phyloP scores from a whole-genome alignment of 2,888 invertebrate species.

The Eulithis testata region DNA sequence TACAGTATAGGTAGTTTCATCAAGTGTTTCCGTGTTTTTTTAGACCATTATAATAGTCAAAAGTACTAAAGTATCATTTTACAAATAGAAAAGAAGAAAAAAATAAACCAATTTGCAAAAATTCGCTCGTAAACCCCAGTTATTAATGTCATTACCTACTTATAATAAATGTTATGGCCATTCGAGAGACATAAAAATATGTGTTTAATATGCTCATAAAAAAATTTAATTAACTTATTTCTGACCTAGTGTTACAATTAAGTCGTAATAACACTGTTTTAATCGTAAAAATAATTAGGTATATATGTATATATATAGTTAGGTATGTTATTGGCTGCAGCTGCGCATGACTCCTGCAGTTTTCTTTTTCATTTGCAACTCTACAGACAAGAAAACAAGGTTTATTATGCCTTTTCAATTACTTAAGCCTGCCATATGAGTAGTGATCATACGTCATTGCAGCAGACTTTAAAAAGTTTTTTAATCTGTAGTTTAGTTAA shows the following conservation, averaged over 20 bases:
- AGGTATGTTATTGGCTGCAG: background rate
- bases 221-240: constrained; percentile 33
- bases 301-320: constrained; percentile 1
- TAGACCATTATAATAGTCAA: no score
- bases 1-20: no score
- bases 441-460: no score
- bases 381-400: no score
- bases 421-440: no score
- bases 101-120: constrained; percentile 11
- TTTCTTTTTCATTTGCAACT: background rate
- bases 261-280: constrained; percentile 26
- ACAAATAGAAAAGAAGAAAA: background rate
- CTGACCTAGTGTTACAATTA: constrained; percentile 33
- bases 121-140: constrained; percentile 34
- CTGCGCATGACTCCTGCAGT: background rate
- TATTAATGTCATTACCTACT: constrained; percentile 25
- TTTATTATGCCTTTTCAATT: no score
- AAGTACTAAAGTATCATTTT: no score
- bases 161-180: constrained; percentile 33
- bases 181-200: constrained; percentile 29
- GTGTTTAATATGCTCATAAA: constrained; percentile 35
- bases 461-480: background rate
- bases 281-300: constrained; percentile 3
- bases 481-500: constrained; percentile 22
- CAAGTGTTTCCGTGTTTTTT: no score